Percentiles rank a stretch among this genome's conserved stretches.
phyloP scores from a whole-genome alignment of 2,113 vertebrate species.

The Prinia subflava region DNA sequence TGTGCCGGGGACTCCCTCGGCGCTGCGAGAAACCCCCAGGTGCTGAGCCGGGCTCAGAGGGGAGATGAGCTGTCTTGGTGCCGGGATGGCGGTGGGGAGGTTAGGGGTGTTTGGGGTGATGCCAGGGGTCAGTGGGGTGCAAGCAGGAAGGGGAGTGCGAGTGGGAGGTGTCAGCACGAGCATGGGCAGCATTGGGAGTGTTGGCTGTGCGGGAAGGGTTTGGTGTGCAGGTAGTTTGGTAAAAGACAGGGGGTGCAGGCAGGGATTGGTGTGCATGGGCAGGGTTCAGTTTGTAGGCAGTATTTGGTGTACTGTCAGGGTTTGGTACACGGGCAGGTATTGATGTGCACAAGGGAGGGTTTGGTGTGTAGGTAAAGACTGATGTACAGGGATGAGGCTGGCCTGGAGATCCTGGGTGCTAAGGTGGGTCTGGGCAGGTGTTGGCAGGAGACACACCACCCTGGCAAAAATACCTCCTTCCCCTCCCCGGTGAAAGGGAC shows the following conservation, averaged over 20 bases:
- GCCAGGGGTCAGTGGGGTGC: not conserved
- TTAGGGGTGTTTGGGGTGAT: accelerated
- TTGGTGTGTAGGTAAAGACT: not conserved
- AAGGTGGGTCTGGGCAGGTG: not conserved
- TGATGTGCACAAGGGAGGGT: not conserved
- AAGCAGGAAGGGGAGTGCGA: not conserved
- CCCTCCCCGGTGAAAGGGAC: not conserved
- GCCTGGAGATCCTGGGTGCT: not conserved
- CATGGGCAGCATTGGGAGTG: not conserved
- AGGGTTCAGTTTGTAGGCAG: not conserved
- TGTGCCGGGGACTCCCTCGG: not conserved
- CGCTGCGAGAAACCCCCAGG: not conserved
- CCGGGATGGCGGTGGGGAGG: accelerated
- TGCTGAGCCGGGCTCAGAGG: not conserved
- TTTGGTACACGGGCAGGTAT: not conserved
- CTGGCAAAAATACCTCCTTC: not conserved
- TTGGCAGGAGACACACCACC: not conserved
- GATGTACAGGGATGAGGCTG: not conserved
- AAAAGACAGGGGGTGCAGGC: not conserved
- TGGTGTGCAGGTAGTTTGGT: not conserved
- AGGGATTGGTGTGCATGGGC: not conserved
- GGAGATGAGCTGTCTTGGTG: not conserved
- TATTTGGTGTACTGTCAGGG: not conserved
- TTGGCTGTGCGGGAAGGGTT: not conserved
- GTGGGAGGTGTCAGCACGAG: not conserved